Percentiles rank a stretch among this genome's conserved stretches.
phyloP scores from a whole-genome alignment of 2,888 invertebrate genomes.

The Drosophila percnosoma region DNA sequence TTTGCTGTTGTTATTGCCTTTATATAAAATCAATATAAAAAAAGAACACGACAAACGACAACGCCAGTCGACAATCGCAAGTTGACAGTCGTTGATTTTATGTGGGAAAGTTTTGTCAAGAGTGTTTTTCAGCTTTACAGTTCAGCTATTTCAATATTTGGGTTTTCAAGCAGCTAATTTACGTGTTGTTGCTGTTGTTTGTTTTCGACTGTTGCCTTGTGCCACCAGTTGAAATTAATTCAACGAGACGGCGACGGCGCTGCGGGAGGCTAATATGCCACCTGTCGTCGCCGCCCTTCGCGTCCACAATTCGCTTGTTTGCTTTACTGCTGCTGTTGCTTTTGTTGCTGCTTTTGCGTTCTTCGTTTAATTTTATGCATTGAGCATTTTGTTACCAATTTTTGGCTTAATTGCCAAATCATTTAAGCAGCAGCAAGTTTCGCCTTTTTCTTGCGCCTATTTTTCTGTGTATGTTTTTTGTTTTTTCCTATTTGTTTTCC shows the following conservation, averaged over 20 bases:
- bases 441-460: slow-evolving; percentile 48
- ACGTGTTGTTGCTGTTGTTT: slow-evolving; percentile 19
- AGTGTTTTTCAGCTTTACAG: slow-evolving; percentile 25
- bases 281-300: slow-evolving; percentile 69
- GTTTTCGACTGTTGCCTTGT: slow-evolving; percentile 16
- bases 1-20: slow-evolving; percentile 38
- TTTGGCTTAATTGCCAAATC: slow-evolving; percentile 63
- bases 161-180: slow-evolving; percentile 41
- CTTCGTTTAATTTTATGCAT: slow-evolving; percentile 69
- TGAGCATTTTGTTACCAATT: slow-evolving; percentile 71
- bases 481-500: slow-evolving; percentile 12
- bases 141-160: slow-evolving; percentile 18
- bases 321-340: slow-evolving; percentile 19
- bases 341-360: slow-evolving; percentile 33
- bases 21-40: slow-evolving; percentile 76
- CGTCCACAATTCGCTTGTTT: slow-evolving; percentile 27
- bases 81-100: slow-evolving; percentile 75
- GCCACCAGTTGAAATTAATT: slow-evolving; percentile 60
- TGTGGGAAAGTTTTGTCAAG: slow-evolving; percentile 29
- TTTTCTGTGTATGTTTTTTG: slow-evolving; percentile 10
- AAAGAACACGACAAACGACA: slow-evolving; percentile 53
- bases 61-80: slow-evolving; percentile 33
- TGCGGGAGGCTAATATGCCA: slow-evolving; percentile 53
- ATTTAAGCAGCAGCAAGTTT: slow-evolving; percentile 59
- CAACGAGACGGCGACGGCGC: slow-evolving; percentile 53